A percentile compares a stretch with the other conserved stretches of the same genome.
Evolutionary conservation across 2,113 vertebrate species (phyloP).

Genomic region (Trogon melanurus): DNA sequence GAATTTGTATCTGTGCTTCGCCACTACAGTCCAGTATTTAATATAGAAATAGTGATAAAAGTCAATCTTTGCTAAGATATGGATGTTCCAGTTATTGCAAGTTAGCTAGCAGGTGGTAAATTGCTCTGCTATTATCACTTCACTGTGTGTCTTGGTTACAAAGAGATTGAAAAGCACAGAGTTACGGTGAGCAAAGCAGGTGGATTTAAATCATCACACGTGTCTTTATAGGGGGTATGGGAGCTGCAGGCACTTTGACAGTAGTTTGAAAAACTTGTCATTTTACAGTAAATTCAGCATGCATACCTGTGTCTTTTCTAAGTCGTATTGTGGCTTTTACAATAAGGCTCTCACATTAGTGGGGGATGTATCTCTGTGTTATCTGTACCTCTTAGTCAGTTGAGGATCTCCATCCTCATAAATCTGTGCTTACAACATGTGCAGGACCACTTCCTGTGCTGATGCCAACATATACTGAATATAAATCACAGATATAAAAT

Average conservation of each 20-base stretch:
- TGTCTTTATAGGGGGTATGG: background rate
- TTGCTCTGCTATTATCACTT: background rate
- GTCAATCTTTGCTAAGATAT: background rate
- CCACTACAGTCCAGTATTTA: background rate
- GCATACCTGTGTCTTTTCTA: background rate
- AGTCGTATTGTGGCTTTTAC: background rate
- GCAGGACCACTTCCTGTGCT: background rate
- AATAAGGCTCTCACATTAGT: background rate
- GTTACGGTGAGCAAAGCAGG: background rate
- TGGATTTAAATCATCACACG: background rate
- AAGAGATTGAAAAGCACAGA: background rate
- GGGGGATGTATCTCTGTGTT: background rate
- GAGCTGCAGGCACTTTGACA: background rate
- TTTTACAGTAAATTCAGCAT: background rate
- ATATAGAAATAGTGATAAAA: background rate
- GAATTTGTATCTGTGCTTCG: background rate
- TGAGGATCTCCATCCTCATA: background rate
- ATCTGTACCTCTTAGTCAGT: background rate
- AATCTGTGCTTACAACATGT: background rate
- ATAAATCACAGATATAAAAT: background rate
- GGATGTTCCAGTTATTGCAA: background rate
- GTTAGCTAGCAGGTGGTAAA: background rate
- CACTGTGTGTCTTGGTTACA: fast-evolving
- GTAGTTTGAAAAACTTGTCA: background rate
- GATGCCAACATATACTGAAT: background rate